A percentile compares a stretch with the other conserved stretches of the same genome.
phyloP scores from a whole-genome alignment of 92 coral and sea anemone genomes.

The Zoanthus gigantus region DNA sequence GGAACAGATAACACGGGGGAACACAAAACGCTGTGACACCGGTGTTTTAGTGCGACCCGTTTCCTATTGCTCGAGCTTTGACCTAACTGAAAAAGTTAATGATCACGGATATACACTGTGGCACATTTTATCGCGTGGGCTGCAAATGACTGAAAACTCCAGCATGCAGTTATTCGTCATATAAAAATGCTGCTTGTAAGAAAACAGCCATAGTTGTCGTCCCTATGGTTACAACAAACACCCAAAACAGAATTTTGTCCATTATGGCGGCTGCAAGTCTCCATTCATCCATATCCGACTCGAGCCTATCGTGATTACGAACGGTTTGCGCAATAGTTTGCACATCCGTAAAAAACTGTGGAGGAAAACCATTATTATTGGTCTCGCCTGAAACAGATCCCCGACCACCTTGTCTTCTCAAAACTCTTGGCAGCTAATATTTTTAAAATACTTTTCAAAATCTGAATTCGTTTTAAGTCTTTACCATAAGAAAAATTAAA shows the following conservation, averaged over 20 bases:
- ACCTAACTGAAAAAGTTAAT: too few species aligned
- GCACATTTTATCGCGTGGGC: too few species aligned
- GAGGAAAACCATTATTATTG: conserved; percentile 20
- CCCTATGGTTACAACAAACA: conserved; percentile 49
- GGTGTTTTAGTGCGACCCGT: too few species aligned
- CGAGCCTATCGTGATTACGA: conserved; percentile 46
- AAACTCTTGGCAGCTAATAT: background rate
- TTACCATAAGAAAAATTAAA: too few species aligned
- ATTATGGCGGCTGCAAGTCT: conserved; percentile 62
- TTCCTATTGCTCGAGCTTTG: too few species aligned
- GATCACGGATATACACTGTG: too few species aligned
- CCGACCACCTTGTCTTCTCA: conserved; percentile 13
- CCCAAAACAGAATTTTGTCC: conserved; percentile 57
- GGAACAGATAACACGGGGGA: too few species aligned
- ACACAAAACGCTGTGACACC: too few species aligned
- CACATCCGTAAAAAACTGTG: conserved; percentile 23
- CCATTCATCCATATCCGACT: conserved; percentile 60
- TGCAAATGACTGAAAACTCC: too few species aligned
- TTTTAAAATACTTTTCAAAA: too few species aligned
- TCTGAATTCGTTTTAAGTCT: too few species aligned
- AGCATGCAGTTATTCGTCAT: conserved; percentile 13
- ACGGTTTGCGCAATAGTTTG: conserved; percentile 38
- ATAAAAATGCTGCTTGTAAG: conserved; percentile 1
- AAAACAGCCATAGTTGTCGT: conserved; percentile 40
- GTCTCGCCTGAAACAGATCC: background rate